Conservation (phyloP, 2,113 vertebrate species). For the Paramisgurnus dabryanus region DNA sequence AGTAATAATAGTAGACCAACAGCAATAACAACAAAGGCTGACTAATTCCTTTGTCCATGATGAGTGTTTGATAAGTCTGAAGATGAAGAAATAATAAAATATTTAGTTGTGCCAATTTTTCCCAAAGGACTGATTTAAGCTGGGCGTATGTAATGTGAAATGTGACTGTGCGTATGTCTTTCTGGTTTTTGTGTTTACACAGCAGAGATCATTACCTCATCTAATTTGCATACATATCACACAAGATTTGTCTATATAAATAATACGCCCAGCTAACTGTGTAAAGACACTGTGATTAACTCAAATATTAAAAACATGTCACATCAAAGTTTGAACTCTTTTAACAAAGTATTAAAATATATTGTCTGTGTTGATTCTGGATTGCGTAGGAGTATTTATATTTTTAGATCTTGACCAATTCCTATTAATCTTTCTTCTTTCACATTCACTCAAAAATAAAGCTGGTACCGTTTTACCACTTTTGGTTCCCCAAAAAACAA, state of each 20-base stretch:
- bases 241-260: constrained; percentile 3
- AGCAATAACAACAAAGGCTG: neutral
- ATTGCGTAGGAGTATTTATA: no score
- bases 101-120: neutral
- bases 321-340: neutral
- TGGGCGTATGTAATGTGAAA: neutral
- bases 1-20: neutral
- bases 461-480: no score
- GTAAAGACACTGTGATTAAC: neutral
- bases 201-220: neutral
- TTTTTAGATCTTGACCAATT: no score
- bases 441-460: no score
- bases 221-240: constrained; percentile 16
- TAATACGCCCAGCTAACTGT: neutral
- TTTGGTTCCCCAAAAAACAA: no score
- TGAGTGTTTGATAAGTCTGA: neutral
- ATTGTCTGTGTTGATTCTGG: neutral
- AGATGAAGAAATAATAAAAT: neutral
- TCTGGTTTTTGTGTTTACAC: neutral
- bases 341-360: neutral
- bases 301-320: neutral
- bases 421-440: no score
- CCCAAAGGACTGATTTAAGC: neutral
- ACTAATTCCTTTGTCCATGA: neutral
- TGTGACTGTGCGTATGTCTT: neutral